Evolutionary conservation across 53 echinoderm and acorn worm species (phyloP).

Genomic region (Antedon mediterranea): DNA sequence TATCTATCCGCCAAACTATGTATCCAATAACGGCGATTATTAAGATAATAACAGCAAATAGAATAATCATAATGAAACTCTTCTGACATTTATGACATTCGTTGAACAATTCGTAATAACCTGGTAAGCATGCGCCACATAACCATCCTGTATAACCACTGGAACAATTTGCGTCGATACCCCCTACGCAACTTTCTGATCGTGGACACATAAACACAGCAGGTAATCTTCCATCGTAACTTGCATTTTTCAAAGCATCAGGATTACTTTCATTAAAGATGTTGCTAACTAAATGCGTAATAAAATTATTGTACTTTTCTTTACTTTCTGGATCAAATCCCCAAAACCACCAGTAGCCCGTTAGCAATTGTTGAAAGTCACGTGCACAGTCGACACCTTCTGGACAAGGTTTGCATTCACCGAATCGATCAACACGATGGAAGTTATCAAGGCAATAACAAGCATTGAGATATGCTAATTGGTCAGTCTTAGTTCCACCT

Average conservation of each 20-base stretch:
- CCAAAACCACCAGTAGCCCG: constrained; percentile 43
- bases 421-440: constrained; percentile 22
- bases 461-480: not conserved
- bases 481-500: not conserved
- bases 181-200: not conserved
- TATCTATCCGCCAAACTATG: too few relatives aligned
- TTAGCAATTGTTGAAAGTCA: constrained; percentile 19
- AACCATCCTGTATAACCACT: constrained; percentile 20
- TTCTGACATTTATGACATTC: too few relatives aligned
- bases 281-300: too few relatives aligned
- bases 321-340: not conserved
- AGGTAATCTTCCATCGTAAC: not conserved
- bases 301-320: too few relatives aligned
- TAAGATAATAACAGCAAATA: too few relatives aligned
- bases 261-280: not conserved
- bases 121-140: constrained; percentile 6
- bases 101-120: constrained; percentile 20
- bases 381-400: constrained; percentile 22
- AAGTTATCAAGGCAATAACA: constrained; percentile 18
- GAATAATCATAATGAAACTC: too few relatives aligned
- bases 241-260: not conserved
- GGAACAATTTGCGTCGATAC: constrained; percentile 4
- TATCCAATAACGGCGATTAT: too few relatives aligned
- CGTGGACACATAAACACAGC: constrained; percentile 10
- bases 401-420: constrained; percentile 25